phyloP scores from a whole-genome alignment of 2,113 vertebrate species.

The Calyptomena viridis region DNA sequence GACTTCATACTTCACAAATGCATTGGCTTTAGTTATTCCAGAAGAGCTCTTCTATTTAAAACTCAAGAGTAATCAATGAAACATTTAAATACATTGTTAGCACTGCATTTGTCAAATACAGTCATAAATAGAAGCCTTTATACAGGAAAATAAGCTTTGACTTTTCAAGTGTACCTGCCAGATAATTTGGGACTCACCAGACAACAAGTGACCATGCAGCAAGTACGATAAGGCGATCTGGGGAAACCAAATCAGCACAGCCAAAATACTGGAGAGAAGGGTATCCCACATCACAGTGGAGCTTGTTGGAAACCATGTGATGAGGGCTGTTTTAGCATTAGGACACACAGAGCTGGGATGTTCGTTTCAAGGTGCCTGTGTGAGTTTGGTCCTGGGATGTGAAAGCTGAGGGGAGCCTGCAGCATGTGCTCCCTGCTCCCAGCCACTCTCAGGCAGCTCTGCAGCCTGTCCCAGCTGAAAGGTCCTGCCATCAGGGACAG shows the following conservation, averaged over 20 bases:
- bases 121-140: neutral
- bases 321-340: neutral
- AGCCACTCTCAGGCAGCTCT: too few species aligned
- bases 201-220: neutral
- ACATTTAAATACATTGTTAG: neutral
- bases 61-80: neutral
- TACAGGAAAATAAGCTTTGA: neutral
- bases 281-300: rapidly evolving
- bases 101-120: neutral
- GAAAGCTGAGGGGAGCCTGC: too few species aligned
- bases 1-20: neutral
- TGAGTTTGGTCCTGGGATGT: neutral
- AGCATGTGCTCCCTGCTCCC: too few species aligned
- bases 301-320: rapidly evolving
- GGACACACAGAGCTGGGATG: neutral
- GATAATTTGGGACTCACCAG: neutral
- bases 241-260: neutral
- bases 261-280: neutral
- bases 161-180: neutral
- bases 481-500: neutral
- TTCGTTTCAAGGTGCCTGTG: neutral
- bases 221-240: rapidly evolving
- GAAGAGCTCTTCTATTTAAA: neutral
- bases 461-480: neutral
- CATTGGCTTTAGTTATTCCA: neutral